These are phyloP conservation scores for Griposia aprilina DNA, from an alignment of 2,888 invertebrate genomes.

Conservation along the genomic window DNA sequence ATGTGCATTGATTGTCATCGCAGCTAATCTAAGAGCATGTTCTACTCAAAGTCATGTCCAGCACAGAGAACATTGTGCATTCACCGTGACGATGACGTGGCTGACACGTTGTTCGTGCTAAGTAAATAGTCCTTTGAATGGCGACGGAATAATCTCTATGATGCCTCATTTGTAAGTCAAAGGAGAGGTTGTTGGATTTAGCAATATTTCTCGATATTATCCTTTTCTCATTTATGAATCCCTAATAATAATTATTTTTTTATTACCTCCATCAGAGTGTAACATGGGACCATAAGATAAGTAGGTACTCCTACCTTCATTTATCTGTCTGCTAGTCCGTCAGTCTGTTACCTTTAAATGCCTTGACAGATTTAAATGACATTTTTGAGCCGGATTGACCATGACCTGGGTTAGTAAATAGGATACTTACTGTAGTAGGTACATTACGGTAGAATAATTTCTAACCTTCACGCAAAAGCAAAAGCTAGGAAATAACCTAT, in stretches of 20 bases:
- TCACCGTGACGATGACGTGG: constrained; percentile 36
- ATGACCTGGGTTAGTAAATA: too few species aligned
- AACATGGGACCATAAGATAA: background rate
- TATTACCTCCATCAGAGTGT: background rate
- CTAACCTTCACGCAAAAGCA: too few species aligned
- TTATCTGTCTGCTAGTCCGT: background rate
- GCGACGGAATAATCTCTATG: constrained; percentile 12
- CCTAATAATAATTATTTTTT: background rate
- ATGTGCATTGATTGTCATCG: constrained; percentile 47
- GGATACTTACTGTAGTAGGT: too few species aligned
- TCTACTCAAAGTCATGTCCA: constrained; percentile 32
- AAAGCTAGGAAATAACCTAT: background rate
- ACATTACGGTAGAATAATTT: too few species aligned
- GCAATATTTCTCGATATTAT: background rate
- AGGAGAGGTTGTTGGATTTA: constrained; percentile 3
- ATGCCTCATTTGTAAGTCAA: constrained; percentile 7
- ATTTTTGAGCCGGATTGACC: too few species aligned
- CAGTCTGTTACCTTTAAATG: too few species aligned
- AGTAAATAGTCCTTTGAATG: constrained; percentile 23
- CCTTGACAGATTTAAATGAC: too few species aligned
- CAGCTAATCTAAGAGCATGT: constrained; percentile 35
- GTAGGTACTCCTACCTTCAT: background rate
- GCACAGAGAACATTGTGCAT: constrained; percentile 32
- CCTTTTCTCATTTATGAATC: background rate
- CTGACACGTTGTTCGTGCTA: constrained; percentile 5